Percentiles rank a stretch among this genome's conserved stretches.
Evolutionary conservation across 1,140 invertebrate genomes (phyloP).

Genomic region (Aphaenogaster floridana): DNA sequence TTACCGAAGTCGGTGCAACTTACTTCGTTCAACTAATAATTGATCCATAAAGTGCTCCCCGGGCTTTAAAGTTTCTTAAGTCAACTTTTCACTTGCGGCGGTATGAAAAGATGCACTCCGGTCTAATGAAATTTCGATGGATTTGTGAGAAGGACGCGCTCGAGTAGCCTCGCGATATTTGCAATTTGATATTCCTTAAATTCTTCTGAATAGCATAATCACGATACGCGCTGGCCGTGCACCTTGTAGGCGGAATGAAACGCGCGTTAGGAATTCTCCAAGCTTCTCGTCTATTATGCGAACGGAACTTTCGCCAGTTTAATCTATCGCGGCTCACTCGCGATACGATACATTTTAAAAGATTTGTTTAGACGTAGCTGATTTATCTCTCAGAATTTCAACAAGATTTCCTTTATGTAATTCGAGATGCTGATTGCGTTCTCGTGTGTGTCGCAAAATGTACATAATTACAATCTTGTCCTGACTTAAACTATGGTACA

Average conservation of each 20-base stretch:
- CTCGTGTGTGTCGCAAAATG: background rate
- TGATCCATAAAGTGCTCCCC: conserved; percentile 74
- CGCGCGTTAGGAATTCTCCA: conserved; percentile 28
- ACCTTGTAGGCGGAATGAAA: background rate
- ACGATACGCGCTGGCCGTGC: conserved; percentile 6
- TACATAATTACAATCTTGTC: conserved; percentile 22
- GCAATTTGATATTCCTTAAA: conserved; percentile 55
- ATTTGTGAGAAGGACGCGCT: conserved; percentile 48
- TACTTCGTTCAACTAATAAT: conserved; percentile 76
- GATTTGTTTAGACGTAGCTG: conserved; percentile 3
- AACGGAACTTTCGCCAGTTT: conserved; percentile 47
- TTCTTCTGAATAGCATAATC: conserved; percentile 53
- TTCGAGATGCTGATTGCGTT: conserved; percentile 2
- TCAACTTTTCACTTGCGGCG: conserved; percentile 72
- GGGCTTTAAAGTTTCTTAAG: conserved; percentile 69
- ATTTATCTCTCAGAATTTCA: background rate
- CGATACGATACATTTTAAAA: conserved; percentile 36
- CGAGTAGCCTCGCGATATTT: conserved; percentile 1
- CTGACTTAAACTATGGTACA: conserved; percentile 21
- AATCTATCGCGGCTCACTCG: conserved; percentile 18
- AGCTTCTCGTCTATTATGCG: conserved; percentile 1
- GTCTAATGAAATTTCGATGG: conserved; percentile 74
- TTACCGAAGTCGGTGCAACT: conserved; percentile 73
- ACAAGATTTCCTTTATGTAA: conserved; percentile 1
- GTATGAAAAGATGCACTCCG: conserved; percentile 70